Evolutionary conservation across 2,888 invertebrate species (phyloP).

Genomic region (Calameuta pallipes): DNA sequence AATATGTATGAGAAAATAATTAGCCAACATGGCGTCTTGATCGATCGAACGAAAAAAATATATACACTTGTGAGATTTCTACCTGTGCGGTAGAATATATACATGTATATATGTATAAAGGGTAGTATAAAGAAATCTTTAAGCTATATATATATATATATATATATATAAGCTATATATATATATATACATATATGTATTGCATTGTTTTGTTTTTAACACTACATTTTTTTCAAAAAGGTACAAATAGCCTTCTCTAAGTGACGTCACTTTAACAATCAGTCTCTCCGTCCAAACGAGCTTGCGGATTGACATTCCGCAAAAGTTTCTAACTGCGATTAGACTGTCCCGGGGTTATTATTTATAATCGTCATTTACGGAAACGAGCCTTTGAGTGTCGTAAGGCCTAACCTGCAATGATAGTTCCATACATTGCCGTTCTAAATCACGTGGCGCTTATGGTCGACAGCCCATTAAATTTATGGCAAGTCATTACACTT

Average conservation of each 20-base stretch:
- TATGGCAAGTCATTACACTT: not conserved
- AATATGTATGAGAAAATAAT: not conserved
- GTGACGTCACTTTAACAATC: not conserved
- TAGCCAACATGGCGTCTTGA: not conserved
- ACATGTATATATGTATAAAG: no score
- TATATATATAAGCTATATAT: no score
- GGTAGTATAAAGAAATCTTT: no score
- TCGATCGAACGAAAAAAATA: not conserved
- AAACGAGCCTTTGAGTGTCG: constrained; percentile 19
- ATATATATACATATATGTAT: no score
- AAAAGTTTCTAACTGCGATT: constrained; percentile 25
- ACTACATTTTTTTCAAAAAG: not conserved
- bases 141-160: no score
- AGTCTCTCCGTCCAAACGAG: not conserved
- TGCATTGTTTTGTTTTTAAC: no score
- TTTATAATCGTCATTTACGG: constrained; percentile 20
- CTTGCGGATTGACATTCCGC: not conserved
- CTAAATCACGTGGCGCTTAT: not conserved
- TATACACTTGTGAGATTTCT: not conserved
- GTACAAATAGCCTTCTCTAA: not conserved
- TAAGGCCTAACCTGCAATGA: not conserved
- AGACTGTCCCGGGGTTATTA: constrained; percentile 18
- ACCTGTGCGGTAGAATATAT: no score
- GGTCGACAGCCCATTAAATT: not conserved
- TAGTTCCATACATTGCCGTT: not conserved